Conservation (phyloP, 2,888 invertebrate species). For the Allacma fusca region DNA sequence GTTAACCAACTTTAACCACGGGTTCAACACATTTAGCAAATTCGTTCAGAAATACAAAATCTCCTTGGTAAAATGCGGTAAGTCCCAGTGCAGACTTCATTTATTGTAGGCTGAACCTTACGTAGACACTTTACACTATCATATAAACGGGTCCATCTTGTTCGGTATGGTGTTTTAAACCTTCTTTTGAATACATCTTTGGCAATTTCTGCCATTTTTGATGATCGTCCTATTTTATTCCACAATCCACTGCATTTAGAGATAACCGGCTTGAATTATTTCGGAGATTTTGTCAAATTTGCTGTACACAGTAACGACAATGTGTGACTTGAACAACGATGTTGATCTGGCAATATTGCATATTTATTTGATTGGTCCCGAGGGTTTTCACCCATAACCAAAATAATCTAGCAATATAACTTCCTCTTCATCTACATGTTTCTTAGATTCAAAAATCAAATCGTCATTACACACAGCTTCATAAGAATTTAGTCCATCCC, state of each 20-base stretch:
- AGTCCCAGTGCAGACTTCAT: neutral
- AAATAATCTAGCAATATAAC: too few species aligned
- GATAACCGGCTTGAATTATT: neutral
- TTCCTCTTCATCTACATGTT: neutral
- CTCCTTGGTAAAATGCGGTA: neutral
- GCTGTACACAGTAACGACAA: neutral
- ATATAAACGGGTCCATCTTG: neutral
- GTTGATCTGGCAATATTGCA: too few species aligned
- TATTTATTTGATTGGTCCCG: too few species aligned
- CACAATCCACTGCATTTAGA: neutral
- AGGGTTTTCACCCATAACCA: too few species aligned
- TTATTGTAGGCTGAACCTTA: neutral
- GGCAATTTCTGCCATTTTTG: too few species aligned
- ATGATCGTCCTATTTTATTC: slow-evolving; percentile 22
- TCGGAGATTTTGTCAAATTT: neutral
- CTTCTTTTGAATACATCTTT: neutral
- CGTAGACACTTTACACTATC: neutral
- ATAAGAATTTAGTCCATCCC: neutral
- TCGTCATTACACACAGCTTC: neutral
- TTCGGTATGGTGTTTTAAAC: neutral
- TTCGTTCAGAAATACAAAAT: neutral
- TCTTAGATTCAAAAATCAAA: neutral
- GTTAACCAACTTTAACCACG: slow-evolving; percentile 1
- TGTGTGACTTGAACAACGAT: slow-evolving; percentile 16
- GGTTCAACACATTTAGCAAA: neutral